phyloP scores from a whole-genome alignment of 2,113 vertebrate genomes.

The Antennarius striatus region DNA sequence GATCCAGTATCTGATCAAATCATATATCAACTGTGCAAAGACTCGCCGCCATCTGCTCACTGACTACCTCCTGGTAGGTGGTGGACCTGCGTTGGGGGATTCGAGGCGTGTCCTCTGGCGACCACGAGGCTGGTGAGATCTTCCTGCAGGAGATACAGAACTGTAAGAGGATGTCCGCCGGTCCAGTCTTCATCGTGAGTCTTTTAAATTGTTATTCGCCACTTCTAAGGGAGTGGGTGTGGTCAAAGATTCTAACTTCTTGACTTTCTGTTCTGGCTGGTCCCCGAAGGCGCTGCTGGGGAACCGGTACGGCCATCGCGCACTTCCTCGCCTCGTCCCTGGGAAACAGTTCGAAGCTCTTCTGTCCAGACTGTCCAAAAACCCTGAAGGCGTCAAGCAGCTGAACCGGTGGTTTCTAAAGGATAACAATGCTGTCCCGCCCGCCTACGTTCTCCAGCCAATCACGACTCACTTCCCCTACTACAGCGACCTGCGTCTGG shows the following conservation, averaged over 20 bases:
- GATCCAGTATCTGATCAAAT: not conserved
- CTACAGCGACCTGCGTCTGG: slow-evolving; percentile 64
- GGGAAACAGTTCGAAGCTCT: slow-evolving; percentile 80
- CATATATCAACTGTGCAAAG: no score
- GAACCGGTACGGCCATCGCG: slow-evolving; percentile 78
- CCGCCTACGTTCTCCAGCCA: slow-evolving; percentile 80
- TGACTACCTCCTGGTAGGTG: slow-evolving; percentile 67
- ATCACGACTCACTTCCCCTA: slow-evolving; percentile 74
- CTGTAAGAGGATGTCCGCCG: slow-evolving; percentile 75
- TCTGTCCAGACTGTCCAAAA: slow-evolving; percentile 68
- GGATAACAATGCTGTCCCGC: slow-evolving; percentile 80
- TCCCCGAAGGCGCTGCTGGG: slow-evolving; percentile 82
- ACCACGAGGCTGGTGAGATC: slow-evolving; percentile 75
- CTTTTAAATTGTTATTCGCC: not conserved
- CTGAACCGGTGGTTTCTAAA: slow-evolving; percentile 76
- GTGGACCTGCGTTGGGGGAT: slow-evolving; percentile 85
- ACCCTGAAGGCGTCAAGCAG: slow-evolving; percentile 66
- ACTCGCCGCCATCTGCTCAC: not conserved
- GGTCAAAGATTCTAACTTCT: no score
- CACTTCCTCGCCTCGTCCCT: slow-evolving; percentile 69
- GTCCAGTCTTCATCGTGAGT: slow-evolving; percentile 83
- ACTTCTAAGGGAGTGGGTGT: no score
- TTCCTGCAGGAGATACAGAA: slow-evolving; percentile 80
- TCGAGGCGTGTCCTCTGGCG: slow-evolving; percentile 46
- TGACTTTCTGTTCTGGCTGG: not conserved